phyloP scores from a whole-genome alignment of 2,888 invertebrate species.

The Ptilodon capucinus region DNA sequence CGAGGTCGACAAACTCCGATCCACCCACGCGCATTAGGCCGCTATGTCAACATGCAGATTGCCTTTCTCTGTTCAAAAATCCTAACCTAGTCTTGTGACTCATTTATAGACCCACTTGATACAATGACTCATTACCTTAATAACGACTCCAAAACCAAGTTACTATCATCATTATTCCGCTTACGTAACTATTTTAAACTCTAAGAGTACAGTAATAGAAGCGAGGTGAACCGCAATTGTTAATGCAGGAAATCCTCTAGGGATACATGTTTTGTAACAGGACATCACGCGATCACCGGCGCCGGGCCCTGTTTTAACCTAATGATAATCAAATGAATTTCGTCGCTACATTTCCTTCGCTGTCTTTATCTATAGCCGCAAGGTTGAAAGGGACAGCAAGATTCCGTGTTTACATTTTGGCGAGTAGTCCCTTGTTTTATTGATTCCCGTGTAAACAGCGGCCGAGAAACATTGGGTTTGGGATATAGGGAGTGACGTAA shows the following conservation, averaged over 20 bases:
- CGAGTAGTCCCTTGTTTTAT: constrained; percentile 50
- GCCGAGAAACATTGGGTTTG: constrained; percentile 29
- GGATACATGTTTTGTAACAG: constrained; percentile 44
- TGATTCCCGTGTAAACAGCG: constrained; percentile 50
- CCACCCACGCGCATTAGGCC: constrained; percentile 59
- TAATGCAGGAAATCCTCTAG: constrained; percentile 30
- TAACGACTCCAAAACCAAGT: constrained; percentile 56
- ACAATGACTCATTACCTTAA: constrained; percentile 73
- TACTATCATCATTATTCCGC: constrained; percentile 15
- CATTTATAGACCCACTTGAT: constrained; percentile 62
- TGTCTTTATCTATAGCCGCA: constrained; percentile 39
- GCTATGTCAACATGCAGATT: constrained; percentile 57
- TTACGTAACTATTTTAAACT: constrained; percentile 28
- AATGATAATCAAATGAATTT: constrained; percentile 68
- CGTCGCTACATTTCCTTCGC: constrained; percentile 39
- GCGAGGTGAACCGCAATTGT: constrained; percentile 7
- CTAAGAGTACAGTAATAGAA: constrained; percentile 31
- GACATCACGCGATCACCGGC: constrained; percentile 68
- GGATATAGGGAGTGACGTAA: constrained; percentile 15
- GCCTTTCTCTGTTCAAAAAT: constrained; percentile 36
- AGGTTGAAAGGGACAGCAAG: constrained; percentile 27
- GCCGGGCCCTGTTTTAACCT: constrained; percentile 61
- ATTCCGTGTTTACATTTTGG: constrained; percentile 35
- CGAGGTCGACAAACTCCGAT: constrained; percentile 58
- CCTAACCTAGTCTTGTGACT: constrained; percentile 49